phyloP scores from a whole-genome alignment of 2,888 invertebrate genomes.

The Parapristionchus giblindavisi region DNA sequence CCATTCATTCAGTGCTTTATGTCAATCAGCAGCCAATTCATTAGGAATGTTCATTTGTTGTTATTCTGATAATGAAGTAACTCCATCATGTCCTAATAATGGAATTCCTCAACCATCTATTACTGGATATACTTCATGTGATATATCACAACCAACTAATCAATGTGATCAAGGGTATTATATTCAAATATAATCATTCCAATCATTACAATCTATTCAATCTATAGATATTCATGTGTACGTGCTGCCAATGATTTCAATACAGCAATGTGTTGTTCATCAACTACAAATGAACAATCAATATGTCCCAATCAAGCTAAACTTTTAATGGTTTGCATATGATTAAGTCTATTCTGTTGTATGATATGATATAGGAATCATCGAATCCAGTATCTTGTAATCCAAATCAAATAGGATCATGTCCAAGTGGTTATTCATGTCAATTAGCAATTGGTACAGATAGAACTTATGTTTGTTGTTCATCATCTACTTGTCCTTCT shows the following conservation, averaged over 20 bases:
- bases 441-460: conserved; percentile 44
- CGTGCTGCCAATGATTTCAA: conserved; percentile 47
- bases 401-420: conserved; percentile 43
- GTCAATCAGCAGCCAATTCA: conserved; percentile 50
- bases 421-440: conserved; percentile 54
- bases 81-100: conserved; percentile 61
- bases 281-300: conserved; percentile 42
- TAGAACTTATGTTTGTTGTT: conserved; percentile 54
- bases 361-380: not conserved
- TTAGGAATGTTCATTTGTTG: conserved; percentile 58
- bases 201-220: not conserved
- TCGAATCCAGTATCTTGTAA: conserved; percentile 49
- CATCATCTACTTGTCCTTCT: conserved; percentile 57
- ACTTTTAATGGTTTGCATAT: conserved; percentile 40
- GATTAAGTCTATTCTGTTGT: not conserved
- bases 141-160: conserved; percentile 43
- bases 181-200: not conserved
- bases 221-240: conserved; percentile 48
- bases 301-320: conserved; percentile 58
- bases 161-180: conserved; percentile 50
- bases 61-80: conserved; percentile 42
- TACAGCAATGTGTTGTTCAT: conserved; percentile 56
- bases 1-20: conserved; percentile 42
- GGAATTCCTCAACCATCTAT: conserved; percentile 55
- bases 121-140: conserved; percentile 56